These are phyloP conservation scores for Diplosoma virens DNA, from an alignment of 23 tunicate species.

Conservation along the genomic window DNA sequence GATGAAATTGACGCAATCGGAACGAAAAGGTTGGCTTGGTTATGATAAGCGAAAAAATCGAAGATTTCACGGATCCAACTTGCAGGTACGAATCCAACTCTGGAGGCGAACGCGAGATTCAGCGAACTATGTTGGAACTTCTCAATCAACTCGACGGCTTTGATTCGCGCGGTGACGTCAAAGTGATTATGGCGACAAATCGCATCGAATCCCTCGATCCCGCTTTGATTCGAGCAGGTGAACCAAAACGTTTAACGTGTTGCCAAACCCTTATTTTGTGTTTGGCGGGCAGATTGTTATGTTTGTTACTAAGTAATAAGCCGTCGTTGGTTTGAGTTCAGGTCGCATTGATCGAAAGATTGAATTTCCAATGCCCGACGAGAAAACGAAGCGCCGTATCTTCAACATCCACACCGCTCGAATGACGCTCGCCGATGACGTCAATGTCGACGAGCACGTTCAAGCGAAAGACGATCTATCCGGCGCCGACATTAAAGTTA, in stretches of 20 bases:
- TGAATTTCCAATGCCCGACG: constrained; percentile 98
- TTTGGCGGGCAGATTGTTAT: too few species aligned
- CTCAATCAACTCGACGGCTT: constrained; percentile 96
- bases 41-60: too few species aligned
- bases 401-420: constrained; percentile 94
- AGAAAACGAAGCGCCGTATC: constrained; percentile 88
- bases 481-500: constrained; percentile 96
- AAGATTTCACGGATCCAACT: neutral
- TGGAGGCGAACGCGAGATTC: constrained; percentile 99
- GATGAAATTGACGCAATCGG: constrained; percentile 99
- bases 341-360: constrained; percentile 98
- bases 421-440: constrained; percentile 92
- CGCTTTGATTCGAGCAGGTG: constrained; percentile 91
- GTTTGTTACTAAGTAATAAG: too few species aligned
- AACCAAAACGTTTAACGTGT: too few species aligned
- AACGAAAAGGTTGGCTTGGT: constrained; percentile 74
- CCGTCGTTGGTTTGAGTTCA: too few species aligned
- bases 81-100: constrained; percentile 92
- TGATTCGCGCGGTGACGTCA: constrained; percentile 96
- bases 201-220: constrained; percentile 94
- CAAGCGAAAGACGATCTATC: constrained; percentile 95
- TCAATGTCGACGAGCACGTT: constrained; percentile 87
- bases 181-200: constrained; percentile 98
- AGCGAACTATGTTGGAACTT: constrained; percentile 94
- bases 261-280: too few species aligned